Evolutionary conservation across 2,888 invertebrate genomes (phyloP).

Genomic region (Hypolimnas misippus): DNA sequence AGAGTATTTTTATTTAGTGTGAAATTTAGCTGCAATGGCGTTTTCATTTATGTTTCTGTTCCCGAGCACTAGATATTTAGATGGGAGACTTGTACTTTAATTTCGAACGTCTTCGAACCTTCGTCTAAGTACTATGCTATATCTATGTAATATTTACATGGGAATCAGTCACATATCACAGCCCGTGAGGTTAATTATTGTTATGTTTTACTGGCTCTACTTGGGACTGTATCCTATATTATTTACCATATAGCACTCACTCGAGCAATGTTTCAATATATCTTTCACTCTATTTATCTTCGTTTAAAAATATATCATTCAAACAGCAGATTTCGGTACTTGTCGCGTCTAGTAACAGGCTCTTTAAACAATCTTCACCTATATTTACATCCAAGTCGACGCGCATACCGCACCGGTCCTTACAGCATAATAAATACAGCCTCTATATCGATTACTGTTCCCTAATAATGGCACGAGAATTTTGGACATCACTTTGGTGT

Average conservation of each 20-base stretch:
- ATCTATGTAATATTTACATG: slow-evolving; percentile 53
- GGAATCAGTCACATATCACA: slow-evolving; percentile 62
- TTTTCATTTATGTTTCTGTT: slow-evolving; percentile 14
- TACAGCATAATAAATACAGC: slow-evolving; percentile 13
- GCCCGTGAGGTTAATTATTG: slow-evolving; percentile 51
- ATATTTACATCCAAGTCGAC: slow-evolving; percentile 12
- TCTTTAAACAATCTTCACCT: not conserved
- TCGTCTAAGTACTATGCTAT: slow-evolving; percentile 40
- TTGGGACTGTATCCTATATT: slow-evolving; percentile 46
- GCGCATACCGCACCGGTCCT: slow-evolving; percentile 16
- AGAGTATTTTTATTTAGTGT: slow-evolving; percentile 3
- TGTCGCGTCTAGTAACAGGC: not conserved
- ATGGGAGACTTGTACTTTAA: slow-evolving; percentile 22
- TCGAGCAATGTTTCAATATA: slow-evolving; percentile 22
- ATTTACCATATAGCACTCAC: slow-evolving; percentile 19
- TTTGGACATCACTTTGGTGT: slow-evolving; percentile 23
- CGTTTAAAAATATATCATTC: slow-evolving; percentile 20
- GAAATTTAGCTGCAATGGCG: slow-evolving; percentile 14
- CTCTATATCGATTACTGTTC: slow-evolving; percentile 4
- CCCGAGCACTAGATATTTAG: slow-evolving; percentile 9
- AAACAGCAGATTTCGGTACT: not conserved
- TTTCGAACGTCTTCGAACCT: slow-evolving; percentile 32
- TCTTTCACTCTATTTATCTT: slow-evolving; percentile 16
- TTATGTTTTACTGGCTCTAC: slow-evolving; percentile 46
- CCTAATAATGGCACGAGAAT: slow-evolving; percentile 23